These are phyloP conservation scores for Apodemia zela DNA, from an alignment of 2,888 invertebrate species.

Conservation along the genomic window DNA sequence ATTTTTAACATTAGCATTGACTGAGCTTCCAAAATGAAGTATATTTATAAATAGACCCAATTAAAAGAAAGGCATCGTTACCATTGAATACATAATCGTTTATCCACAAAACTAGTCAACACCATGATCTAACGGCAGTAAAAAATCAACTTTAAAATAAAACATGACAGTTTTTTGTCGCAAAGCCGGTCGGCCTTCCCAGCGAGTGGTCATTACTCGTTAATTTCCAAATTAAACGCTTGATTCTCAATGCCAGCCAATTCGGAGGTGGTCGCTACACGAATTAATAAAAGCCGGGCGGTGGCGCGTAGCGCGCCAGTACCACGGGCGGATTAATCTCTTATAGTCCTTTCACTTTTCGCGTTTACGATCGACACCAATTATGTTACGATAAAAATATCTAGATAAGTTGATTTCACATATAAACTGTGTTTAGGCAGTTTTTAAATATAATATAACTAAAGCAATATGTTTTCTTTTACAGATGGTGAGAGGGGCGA, in stretches of 20 bases:
- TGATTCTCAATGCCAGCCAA: conserved; percentile 75
- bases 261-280: conserved; percentile 65
- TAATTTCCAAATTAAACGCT: conserved; percentile 78
- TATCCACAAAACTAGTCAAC: neutral
- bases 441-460: conserved; percentile 38
- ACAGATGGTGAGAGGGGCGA: conserved; percentile 80
- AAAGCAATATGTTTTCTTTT: conserved; percentile 62
- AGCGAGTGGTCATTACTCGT: conserved; percentile 64
- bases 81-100: neutral
- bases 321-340: conserved; percentile 68
- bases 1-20: too few species aligned
- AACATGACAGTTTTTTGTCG: conserved; percentile 57
- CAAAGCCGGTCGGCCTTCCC: conserved; percentile 69
- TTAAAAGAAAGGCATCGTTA: neutral
- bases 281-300: conserved; percentile 73
- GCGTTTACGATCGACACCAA: conserved; percentile 58
- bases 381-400: conserved; percentile 49
- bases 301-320: conserved; percentile 69
- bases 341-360: conserved; percentile 69
- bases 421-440: conserved; percentile 23
- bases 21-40: too few species aligned
- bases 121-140: conserved; percentile 26
- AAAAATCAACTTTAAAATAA: conserved; percentile 33
- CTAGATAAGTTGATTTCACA: conserved; percentile 66
- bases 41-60: too few species aligned